Evolutionary conservation across 2,113 vertebrate genomes (phyloP).

Genomic region (Bostrychus sinensis): DNA sequence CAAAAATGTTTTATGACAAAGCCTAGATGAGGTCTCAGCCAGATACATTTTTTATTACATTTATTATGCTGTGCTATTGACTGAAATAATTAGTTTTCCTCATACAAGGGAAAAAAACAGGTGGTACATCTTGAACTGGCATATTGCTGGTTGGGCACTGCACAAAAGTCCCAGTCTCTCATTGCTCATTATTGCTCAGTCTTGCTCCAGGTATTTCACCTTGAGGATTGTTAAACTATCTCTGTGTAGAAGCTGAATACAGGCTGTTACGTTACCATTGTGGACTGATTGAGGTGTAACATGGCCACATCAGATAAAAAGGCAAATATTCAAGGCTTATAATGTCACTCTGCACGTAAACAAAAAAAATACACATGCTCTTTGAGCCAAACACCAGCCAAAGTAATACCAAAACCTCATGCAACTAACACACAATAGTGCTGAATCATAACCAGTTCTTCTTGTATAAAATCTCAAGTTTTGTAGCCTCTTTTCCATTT

Average conservation of each 20-base stretch:
- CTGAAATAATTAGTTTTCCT: no score
- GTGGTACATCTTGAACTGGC: no score
- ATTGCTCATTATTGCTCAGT: background rate
- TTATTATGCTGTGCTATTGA: no score
- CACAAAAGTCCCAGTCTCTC: background rate
- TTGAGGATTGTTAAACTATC: slow-evolving; percentile 45
- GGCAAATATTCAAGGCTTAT: no score
- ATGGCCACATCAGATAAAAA: slow-evolving; percentile 45
- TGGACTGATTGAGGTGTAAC: slow-evolving; percentile 29
- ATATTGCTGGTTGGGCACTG: background rate
- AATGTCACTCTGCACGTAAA: no score
- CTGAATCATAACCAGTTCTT: background rate
- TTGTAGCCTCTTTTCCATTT: slow-evolving; percentile 2
- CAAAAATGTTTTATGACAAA: no score
- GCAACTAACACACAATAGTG: slow-evolving; percentile 1
- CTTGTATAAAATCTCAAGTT: background rate
- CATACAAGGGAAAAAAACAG: no score
- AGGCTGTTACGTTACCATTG: slow-evolving; percentile 51
- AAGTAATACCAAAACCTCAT: background rate
- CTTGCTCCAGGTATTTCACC: background rate
- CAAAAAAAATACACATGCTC: slow-evolving; percentile 15
- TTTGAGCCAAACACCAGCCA: slow-evolving; percentile 27
- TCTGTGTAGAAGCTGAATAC: slow-evolving; percentile 47
- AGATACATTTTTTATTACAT: no score
- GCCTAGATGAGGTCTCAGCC: no score